phyloP scores from a whole-genome alignment of 2,113 vertebrate genomes.

The Siphamia tubifer region DNA sequence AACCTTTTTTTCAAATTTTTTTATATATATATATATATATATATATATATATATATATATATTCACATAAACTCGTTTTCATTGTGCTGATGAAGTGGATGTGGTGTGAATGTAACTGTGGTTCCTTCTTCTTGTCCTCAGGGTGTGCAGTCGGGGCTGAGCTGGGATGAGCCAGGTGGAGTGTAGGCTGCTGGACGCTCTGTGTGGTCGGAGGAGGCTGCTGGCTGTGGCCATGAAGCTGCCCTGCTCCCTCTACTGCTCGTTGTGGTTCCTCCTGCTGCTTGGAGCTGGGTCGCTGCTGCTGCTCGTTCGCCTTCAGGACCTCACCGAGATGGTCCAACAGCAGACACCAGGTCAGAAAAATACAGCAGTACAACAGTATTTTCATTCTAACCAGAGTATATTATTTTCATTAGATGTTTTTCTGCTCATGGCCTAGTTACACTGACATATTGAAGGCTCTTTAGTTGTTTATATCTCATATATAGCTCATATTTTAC shows the following conservation, averaged over 20 bases:
- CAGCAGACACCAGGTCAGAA: conserved; percentile 82
- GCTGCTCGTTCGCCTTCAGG: conserved; percentile 86
- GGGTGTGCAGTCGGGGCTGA: conserved; percentile 5
- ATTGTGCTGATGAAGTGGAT: too few species aligned
- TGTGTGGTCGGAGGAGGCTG: conserved; percentile 6
- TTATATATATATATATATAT: too few species aligned
- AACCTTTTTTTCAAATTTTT: too few species aligned
- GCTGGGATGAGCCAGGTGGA: conserved; percentile 27
- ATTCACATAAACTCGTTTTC: too few species aligned
- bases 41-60: too few species aligned
- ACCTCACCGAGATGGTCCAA: conserved; percentile 79
- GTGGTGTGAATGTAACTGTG: not conserved
- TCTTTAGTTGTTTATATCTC: too few species aligned
- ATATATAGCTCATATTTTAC: too few species aligned
- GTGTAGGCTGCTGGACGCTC: conserved; percentile 12
- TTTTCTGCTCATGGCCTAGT: too few species aligned
- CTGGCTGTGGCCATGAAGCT: conserved; percentile 77
- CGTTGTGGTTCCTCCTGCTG: conserved; percentile 86
- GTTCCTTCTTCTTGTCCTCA: not conserved
- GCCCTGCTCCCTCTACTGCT: conserved; percentile 60
- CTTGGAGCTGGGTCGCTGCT: conserved; percentile 86
- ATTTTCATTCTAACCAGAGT: too few species aligned
- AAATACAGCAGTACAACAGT: not conserved
- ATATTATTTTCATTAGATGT: too few species aligned
- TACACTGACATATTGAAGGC: too few species aligned